phyloP scores from a whole-genome alignment of 2,888 invertebrate species.

The Athalia rosae region DNA sequence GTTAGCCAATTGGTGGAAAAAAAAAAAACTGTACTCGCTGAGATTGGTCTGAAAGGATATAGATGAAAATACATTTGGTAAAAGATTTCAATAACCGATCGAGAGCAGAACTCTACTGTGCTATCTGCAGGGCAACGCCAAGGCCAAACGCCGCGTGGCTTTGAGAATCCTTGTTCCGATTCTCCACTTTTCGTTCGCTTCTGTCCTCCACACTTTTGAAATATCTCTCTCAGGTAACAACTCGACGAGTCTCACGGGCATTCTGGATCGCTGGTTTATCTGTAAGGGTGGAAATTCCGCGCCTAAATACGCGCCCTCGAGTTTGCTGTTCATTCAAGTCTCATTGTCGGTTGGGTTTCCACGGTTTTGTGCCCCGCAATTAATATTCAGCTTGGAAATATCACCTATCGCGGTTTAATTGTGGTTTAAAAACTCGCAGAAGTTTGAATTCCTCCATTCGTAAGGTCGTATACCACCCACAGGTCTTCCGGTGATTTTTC shows the following conservation, averaged over 20 bases:
- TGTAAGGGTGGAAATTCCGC: neutral
- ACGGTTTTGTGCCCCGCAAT: too few relatives aligned
- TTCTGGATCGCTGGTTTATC: constrained; percentile 9
- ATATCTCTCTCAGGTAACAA: neutral
- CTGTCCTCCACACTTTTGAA: constrained; percentile 17
- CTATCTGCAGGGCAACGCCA: neutral
- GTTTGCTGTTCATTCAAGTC: neutral
- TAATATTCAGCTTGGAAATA: too few relatives aligned
- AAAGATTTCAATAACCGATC: neutral
- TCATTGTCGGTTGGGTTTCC: neutral
- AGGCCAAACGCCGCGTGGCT: neutral
- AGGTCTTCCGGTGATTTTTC: neutral
- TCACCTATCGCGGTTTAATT: too few relatives aligned
- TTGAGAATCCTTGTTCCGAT: constrained; percentile 18
- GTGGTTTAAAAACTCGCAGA: too few relatives aligned
- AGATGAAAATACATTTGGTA: constrained; percentile 15
- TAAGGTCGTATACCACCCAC: too few relatives aligned
- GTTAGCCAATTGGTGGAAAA: neutral
- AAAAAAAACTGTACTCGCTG: neutral
- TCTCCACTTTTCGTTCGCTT: neutral
- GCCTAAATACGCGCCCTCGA: neutral
- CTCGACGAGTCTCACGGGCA: neutral
- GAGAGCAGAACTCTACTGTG: constrained; percentile 10
- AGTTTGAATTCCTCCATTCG: too few relatives aligned
- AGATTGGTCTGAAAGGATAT: neutral